phyloP scores from a whole-genome alignment of 1,140 invertebrate genomes.

The Anastatus disparis region DNA sequence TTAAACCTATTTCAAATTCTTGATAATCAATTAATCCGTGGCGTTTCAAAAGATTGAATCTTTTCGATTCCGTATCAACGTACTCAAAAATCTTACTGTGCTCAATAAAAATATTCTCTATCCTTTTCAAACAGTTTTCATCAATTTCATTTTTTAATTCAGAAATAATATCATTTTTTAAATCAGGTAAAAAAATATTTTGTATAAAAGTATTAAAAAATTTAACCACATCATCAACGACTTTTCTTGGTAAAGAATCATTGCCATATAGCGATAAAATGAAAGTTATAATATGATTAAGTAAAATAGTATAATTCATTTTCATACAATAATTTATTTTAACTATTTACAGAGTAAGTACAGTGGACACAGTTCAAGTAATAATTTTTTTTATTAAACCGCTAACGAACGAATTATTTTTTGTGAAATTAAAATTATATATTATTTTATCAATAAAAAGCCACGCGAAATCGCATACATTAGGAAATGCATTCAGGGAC shows the following conservation, averaged over 20 bases:
- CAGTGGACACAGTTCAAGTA: background rate
- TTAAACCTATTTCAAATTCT: conserved; percentile 1
- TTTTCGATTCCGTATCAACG: background rate
- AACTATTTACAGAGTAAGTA: background rate
- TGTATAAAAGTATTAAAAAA: conserved; percentile 6
- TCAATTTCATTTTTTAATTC: conserved; percentile 4
- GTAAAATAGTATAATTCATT: background rate
- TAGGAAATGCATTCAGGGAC: background rate
- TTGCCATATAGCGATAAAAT: background rate
- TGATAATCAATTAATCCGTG: conserved; percentile 4
- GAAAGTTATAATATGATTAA: conserved; percentile 1
- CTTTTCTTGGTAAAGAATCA: background rate
- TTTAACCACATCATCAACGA: background rate
- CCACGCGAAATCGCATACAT: conserved; percentile 13
- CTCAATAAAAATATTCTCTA: background rate
- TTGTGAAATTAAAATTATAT: background rate
- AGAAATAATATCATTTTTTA: conserved; percentile 8
- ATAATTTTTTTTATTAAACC: too few species aligned
- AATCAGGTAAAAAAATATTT: background rate
- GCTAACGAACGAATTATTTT: background rate
- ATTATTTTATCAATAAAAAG: background rate
- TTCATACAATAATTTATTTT: background rate
- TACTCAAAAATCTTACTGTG: background rate
- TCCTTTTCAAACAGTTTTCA: background rate
- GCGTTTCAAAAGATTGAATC: background rate